These are phyloP conservation scores for Dilophus febrilis DNA, from an alignment of 2,888 invertebrate species.

Conservation along the genomic window DNA sequence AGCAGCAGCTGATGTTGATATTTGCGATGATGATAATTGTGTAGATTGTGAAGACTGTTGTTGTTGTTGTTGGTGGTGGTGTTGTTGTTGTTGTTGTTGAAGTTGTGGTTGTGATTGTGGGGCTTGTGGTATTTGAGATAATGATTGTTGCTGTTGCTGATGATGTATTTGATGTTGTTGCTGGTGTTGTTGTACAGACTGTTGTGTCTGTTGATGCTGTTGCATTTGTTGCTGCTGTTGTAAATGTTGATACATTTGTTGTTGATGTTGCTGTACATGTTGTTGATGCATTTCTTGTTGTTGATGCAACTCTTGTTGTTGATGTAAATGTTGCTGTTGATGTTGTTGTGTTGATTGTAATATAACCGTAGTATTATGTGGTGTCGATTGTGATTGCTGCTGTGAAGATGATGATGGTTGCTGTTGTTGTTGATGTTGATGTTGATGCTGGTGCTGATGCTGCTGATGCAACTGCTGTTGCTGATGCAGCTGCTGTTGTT, in stretches of 20 bases:
- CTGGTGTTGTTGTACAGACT: background rate
- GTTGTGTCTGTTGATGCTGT: background rate
- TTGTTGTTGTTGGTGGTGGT: too few relatives aligned
- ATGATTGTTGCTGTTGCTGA: conserved; percentile 1
- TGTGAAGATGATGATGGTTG: too few relatives aligned
- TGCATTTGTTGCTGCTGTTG: background rate
- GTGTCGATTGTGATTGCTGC: background rate
- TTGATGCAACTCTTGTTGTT: background rate
- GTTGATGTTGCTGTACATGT: too few relatives aligned
- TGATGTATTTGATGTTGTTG: conserved; percentile 1
- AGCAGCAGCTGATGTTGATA: too few relatives aligned
- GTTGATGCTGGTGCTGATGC: background rate
- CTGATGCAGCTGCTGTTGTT: conserved; percentile 13
- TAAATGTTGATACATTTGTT: too few relatives aligned
- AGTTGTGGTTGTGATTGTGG: background rate
- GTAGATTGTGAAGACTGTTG: too few relatives aligned
- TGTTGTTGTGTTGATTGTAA: conserved; percentile 1
- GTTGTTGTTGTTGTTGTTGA: too few relatives aligned
- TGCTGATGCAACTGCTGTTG: background rate
- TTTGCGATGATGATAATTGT: too few relatives aligned
- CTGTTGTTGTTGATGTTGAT: background rate
- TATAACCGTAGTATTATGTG: too few relatives aligned
- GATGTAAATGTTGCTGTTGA: conserved; percentile 1
- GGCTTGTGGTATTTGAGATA: background rate
- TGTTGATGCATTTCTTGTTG: background rate